Base-by-base conservation (phyloP, 2,113 vertebrate species). In the Coreoperca whiteheadi region DNA sequence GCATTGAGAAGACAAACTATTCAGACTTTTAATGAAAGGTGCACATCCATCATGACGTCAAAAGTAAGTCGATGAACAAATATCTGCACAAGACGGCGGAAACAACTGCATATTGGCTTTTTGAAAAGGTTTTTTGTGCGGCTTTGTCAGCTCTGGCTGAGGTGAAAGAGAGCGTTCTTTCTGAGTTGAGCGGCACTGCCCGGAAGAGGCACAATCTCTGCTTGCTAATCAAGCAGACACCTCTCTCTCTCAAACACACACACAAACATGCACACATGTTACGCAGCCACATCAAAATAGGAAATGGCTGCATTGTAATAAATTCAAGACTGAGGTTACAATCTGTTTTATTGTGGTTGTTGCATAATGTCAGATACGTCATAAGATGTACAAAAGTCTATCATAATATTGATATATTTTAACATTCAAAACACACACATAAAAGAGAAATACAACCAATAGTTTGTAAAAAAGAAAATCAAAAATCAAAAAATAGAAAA, bases 141-240 rank as follows among this genome's bases (percentile, higher is more conserved):
- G 43, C 71, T 83, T 86, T 87, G 90, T 83, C 50, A 54, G 78
- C 53, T 79, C 67, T 73, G 72, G 82, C 74, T 60, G 84, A 70
- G 59, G 77, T 86, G 82, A 91, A 91, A 90, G 81, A 68, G 78
- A 83, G 54, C n/a, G 53, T 90, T 93, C 83, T 85, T 83, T 86
- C 65, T 39, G 60, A 83, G 79, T 76, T 43, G 75, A 79, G 83
- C 70, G 60, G 77, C 72, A 80, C 46, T 86, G 81, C 82, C 83
- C 51, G 14, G 79, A 87, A 74, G 77, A 83, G 59, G 79, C 54
- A 61, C 90, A 85, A 57, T 77, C 79, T 46, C 63, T 84, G 89
- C 79, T 70, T 92, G 79, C 81, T 90, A 91, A 92, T 91, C 85
- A 81, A 80, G 70, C 53, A 69, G 48, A 60, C 41, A 30, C 61